Evolutionary conservation across 92 coral and sea anemone genomes (phyloP).

Genomic region (Montipora capitata): DNA sequence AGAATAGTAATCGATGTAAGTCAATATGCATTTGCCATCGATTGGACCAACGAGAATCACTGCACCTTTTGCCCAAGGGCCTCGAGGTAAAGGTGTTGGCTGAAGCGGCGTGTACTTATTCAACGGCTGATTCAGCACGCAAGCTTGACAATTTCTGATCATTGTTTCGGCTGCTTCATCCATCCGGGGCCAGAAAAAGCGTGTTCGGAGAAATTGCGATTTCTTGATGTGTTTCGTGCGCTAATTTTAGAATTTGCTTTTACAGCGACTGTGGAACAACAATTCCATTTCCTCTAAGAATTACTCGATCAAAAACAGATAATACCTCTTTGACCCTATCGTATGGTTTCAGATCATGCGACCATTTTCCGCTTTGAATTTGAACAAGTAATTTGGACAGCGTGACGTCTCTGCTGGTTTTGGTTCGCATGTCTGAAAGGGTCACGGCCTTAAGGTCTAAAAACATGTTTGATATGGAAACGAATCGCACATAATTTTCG

Average conservation of each 20-base stretch:
- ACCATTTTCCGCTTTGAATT: conserved; percentile 20
- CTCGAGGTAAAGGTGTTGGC: conserved; percentile 61
- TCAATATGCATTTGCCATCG: conserved; percentile 50
- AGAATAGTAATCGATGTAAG: conserved; percentile 10
- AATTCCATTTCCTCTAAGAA: conserved; percentile 62
- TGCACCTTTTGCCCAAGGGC: conserved; percentile 7
- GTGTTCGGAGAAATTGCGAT: conserved; percentile 52
- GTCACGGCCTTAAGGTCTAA: conserved; percentile 41
- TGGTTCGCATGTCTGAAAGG: conserved; percentile 29
- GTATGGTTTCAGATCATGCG: neutral
- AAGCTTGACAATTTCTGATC: conserved; percentile 63
- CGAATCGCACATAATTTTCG: conserved; percentile 41
- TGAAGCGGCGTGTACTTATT: conserved; percentile 63
- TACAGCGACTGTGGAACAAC: conserved; percentile 62
- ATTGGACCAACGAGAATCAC: conserved; percentile 72
- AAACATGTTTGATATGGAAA: conserved; percentile 4
- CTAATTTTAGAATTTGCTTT: conserved; percentile 45
- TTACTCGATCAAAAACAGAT: conserved; percentile 58
- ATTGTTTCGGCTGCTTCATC: conserved; percentile 55
- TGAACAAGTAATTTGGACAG: neutral
- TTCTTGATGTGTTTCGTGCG: conserved; percentile 69
- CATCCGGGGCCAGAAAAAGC: conserved; percentile 73
- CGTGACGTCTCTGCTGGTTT: conserved; percentile 25
- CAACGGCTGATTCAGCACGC: conserved; percentile 55
- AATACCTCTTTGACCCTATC: neutral